Evolutionary conservation across 2,797 vertebrate species (phyloP).

Genomic region (Danio aesculapii): DNA sequence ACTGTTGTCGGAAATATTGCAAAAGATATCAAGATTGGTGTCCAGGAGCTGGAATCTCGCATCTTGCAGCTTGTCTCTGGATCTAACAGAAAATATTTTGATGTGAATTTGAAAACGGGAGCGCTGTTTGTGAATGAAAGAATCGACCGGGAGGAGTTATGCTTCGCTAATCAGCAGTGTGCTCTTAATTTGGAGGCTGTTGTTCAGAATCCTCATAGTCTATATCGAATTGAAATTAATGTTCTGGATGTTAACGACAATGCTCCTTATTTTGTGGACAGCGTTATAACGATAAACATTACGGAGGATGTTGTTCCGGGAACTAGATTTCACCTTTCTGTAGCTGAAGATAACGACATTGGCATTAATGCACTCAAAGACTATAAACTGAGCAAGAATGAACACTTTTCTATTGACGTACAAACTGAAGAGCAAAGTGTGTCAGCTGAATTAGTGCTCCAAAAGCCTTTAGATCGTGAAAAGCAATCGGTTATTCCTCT

Average conservation of each 20-base stretch:
- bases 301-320: constrained; percentile 66
- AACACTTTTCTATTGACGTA: constrained; percentile 75
- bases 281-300: constrained; percentile 68
- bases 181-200: constrained; percentile 71
- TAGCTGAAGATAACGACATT: constrained; percentile 72
- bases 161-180: constrained; percentile 54
- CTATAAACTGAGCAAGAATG: constrained; percentile 73
- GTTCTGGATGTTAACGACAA: constrained; percentile 79
- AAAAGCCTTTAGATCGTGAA: constrained; percentile 67
- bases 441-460: constrained; percentile 63
- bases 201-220: constrained; percentile 66
- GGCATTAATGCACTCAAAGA: constrained; percentile 72
- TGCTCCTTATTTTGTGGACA: constrained; percentile 67
- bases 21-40: constrained; percentile 78
- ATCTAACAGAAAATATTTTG: constrained; percentile 72
- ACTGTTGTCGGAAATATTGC: constrained; percentile 84
- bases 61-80: constrained; percentile 76
- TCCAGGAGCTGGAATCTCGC: constrained; percentile 77
- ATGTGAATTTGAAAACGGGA: constrained; percentile 64
- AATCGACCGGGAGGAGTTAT: constrained; percentile 65
- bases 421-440: constrained; percentile 57
- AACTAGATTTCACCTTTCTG: constrained; percentile 66
- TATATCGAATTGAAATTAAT: constrained; percentile 74
- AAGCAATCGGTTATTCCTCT: constrained; percentile 64
- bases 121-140: constrained; percentile 62